Percentiles rank a stretch among this genome's conserved stretches.
phyloP scores from a whole-genome alignment of 2,888 invertebrate species.

The Machimus rusticus region DNA sequence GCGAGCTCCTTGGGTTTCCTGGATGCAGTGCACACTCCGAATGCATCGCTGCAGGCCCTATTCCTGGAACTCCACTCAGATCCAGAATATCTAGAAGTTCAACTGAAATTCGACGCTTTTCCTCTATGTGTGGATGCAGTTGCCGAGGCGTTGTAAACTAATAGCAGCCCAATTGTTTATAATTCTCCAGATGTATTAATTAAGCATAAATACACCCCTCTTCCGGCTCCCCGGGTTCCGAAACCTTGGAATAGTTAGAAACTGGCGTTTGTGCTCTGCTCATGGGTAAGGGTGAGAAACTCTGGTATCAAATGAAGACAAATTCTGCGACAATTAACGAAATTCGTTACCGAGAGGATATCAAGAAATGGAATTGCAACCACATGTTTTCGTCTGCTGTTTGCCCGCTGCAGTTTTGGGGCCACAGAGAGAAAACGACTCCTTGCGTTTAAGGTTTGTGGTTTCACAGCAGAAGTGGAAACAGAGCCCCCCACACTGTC shows the following conservation, averaged over 20 bases:
- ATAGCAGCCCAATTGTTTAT: background rate
- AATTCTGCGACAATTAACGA: background rate
- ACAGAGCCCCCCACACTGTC: background rate
- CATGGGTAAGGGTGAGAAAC: background rate
- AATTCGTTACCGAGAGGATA: background rate
- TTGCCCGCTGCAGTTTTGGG: background rate
- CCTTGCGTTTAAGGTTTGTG: background rate
- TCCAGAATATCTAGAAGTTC: background rate
- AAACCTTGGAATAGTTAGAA: background rate
- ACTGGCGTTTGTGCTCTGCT: background rate
- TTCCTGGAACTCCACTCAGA: background rate
- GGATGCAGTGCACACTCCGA: background rate
- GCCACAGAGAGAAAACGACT: background rate
- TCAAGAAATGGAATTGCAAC: background rate
- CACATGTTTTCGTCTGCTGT: background rate
- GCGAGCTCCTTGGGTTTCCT: background rate
- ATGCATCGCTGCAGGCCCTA: background rate
- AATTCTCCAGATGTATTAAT: slow-evolving; percentile 12
- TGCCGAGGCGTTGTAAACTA: background rate
- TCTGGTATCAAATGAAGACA: background rate
- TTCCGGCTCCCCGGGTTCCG: background rate
- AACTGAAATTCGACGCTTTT: background rate
- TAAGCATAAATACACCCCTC: background rate
- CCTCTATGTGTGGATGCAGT: background rate
- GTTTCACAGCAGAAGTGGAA: background rate